These are phyloP conservation scores for Xestoiulus laeticollis DNA, from an alignment of 2,888 invertebrate genomes.

Conservation along the genomic window DNA sequence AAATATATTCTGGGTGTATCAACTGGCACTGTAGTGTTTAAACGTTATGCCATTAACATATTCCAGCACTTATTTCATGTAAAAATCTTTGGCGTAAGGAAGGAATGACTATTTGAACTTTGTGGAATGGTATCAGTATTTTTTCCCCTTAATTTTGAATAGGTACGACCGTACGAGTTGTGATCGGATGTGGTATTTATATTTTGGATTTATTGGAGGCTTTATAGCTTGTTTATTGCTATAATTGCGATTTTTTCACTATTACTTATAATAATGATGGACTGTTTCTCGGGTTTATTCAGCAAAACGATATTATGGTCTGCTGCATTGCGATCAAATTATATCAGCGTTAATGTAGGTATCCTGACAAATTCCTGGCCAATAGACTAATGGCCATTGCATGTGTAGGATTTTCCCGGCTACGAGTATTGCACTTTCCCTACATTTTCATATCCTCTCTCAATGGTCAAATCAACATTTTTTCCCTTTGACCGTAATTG, in stretches of 20 bases:
- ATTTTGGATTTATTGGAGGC: neutral
- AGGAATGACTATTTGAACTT: too few relatives aligned
- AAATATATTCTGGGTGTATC: too few relatives aligned
- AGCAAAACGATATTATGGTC: neutral
- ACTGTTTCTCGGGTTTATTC: neutral
- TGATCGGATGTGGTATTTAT: neutral
- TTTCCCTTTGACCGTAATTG: too few relatives aligned
- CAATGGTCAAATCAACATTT: neutral
- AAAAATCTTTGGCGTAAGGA: too few relatives aligned
- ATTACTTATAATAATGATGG: neutral
- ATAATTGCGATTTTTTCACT: neutral
- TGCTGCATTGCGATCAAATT: neutral
- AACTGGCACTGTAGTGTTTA: too few relatives aligned
- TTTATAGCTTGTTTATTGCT: neutral
- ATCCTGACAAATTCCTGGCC: neutral
- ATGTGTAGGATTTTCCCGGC: neutral
- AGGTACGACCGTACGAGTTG: too few relatives aligned
- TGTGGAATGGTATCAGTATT: too few relatives aligned
- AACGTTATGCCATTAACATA: too few relatives aligned
- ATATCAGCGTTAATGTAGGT: neutral
- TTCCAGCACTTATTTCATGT: too few relatives aligned
- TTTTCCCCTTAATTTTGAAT: too few relatives aligned
- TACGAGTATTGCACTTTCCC: neutral
- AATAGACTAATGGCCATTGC: neutral
- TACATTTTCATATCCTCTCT: neutral